Base-by-base conservation (phyloP, 2,888 invertebrate species). In the Lottia gigantea region DNA sequence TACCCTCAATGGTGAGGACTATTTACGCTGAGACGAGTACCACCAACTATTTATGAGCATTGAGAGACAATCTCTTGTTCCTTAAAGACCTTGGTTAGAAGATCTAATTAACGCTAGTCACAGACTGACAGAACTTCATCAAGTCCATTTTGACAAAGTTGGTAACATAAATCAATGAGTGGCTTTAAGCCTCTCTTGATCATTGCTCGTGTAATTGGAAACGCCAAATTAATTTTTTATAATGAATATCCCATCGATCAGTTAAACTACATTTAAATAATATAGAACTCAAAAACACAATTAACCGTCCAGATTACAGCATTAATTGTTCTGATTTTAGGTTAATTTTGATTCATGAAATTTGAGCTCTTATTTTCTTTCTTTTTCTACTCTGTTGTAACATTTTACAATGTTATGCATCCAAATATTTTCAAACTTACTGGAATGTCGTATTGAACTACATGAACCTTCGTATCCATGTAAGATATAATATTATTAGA, bases 81-180 rank as follows among this genome's bases (percentile, higher is more conserved):
- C 55, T 55, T 19, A 55, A 23, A 19, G 55, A 23, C 55, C 19
- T 23, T 23, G 11, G 55, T 55, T 23, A 55, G 55, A 23, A 23
- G 23, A 19, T 23, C 19, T 55, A 55, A 55, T 55, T 55, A 55
- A 55, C 55, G 19, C 23, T 23, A 55, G 55, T 55, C 23, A 55
- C 19, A 23, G 23, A 23, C 19, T 23, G 55, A 55, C 55, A 55
- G 55, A 23, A 23, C 23, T 55, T 55, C 55, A 19, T 55, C 55
- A 23, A 55, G 55, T 23, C 23, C 55, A 55, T 55, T 55, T 55
- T 19, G 55, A 55, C 55, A 55, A 55, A 55, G 19, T 55, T 55
- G 19, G 55, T 23, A 55, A 55, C 55, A 55, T 55, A 55, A 55
- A 55, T 55, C 55, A 55, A 55, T 55, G 55, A 55, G 19, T 55